Evolutionary conservation across 2,888 invertebrate genomes (phyloP).

Genomic region (Drosophila sordidula): DNA sequence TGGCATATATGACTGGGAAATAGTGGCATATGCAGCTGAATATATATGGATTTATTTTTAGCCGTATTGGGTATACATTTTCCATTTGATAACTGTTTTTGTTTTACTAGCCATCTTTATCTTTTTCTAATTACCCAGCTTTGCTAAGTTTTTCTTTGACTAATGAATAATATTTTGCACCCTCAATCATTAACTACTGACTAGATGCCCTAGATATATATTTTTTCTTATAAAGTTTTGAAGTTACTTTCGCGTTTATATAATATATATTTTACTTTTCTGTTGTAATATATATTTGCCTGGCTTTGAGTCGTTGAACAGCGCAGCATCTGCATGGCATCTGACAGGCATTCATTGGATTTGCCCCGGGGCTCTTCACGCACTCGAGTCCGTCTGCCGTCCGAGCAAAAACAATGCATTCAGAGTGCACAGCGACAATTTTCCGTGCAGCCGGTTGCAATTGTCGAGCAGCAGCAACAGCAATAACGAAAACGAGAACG

Average conservation of each 20-base stretch:
- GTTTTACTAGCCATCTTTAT: too few relatives aligned
- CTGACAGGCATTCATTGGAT: not conserved
- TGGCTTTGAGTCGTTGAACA: too few relatives aligned
- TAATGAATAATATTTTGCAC: too few relatives aligned
- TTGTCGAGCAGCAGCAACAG: not conserved
- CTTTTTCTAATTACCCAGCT: too few relatives aligned
- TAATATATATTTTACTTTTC: too few relatives aligned
- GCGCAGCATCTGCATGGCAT: not conserved
- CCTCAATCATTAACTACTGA: not conserved
- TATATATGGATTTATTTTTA: too few relatives aligned
- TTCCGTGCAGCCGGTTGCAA: slow-evolving; percentile 28
- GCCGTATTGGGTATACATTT: too few relatives aligned
- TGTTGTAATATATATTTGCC: not conserved
- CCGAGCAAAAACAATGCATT: not conserved
- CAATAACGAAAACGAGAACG: slow-evolving; percentile 16
- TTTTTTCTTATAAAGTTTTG: too few relatives aligned
- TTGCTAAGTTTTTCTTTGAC: not conserved
- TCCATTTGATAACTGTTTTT: too few relatives aligned
- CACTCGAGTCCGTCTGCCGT: not conserved
- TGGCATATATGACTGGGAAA: too few relatives aligned
- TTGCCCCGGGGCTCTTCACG: not conserved
- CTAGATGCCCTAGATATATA: too few relatives aligned
- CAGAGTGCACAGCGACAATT: slow-evolving; percentile 25
- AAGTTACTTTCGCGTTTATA: not conserved
- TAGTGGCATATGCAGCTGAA: too few relatives aligned